A percentile compares a stretch with the other conserved stretches of the same genome.
These are phyloP conservation scores for Ecliptopera silaceata DNA, from an alignment of 2,888 invertebrate genomes.

Conservation along the genomic window DNA sequence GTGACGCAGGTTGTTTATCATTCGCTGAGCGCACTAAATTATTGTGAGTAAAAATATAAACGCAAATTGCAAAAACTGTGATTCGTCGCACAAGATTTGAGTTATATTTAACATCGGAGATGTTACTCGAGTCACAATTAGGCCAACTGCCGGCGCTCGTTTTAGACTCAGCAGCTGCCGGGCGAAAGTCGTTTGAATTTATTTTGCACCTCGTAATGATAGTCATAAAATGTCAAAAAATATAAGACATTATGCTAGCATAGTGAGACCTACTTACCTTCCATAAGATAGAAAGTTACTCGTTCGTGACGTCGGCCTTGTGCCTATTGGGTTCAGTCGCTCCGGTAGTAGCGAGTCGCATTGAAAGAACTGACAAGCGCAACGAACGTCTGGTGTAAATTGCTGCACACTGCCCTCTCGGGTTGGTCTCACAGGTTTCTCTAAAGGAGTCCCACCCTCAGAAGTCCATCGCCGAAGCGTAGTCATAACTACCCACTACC, in stretches of 20 bases:
- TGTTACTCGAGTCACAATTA: conserved; percentile 75
- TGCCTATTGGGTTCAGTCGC: conserved; percentile 86
- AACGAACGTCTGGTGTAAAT: conserved; percentile 90
- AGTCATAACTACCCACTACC: conserved; percentile 71
- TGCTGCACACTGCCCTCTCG: conserved; percentile 88
- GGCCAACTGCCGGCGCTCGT: conserved; percentile 78
- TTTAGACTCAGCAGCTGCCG: conserved; percentile 79
- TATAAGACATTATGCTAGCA: conserved; percentile 46
- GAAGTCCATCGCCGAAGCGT: conserved; percentile 85
- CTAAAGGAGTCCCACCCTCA: conserved; percentile 85
- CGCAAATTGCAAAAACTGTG: conserved; percentile 57
- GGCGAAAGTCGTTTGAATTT: conserved; percentile 63
- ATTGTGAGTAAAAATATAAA: conserved; percentile 39
- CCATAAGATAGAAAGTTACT: conserved; percentile 72
- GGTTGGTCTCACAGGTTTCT: conserved; percentile 86
- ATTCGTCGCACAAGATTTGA: conserved; percentile 59
- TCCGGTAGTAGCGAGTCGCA: conserved; percentile 91
- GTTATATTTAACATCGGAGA: conserved; percentile 75
- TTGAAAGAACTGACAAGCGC: conserved; percentile 93
- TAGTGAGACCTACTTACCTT: conserved; percentile 71
- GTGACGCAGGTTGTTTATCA: conserved; percentile 26
- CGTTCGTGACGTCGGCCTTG: conserved; percentile 85
- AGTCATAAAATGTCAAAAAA: conserved; percentile 62
- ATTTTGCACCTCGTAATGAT: conserved; percentile 61
- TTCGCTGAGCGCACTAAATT: conserved; percentile 44